A percentile compares a stretch with the other conserved stretches of the same genome.
phyloP scores from a whole-genome alignment of 2,888 invertebrate species.

The Caenorhabditis plicata region DNA sequence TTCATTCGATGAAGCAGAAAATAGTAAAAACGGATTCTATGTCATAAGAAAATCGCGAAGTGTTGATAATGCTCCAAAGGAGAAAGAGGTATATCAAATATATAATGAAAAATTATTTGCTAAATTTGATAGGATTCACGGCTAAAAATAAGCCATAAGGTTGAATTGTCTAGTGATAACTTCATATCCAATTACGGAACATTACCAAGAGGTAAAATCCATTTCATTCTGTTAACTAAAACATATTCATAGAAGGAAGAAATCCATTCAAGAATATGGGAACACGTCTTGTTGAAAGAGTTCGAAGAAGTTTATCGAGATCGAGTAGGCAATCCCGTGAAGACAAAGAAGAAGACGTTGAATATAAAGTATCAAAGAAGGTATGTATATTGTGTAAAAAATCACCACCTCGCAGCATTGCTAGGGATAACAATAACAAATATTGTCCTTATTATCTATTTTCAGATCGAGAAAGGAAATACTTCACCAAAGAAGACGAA shows the following conservation, averaged over 20 bases:
- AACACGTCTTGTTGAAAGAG: conserved; percentile 56
- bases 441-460: too few species aligned
- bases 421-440: too few species aligned
- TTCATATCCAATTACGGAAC: conserved; percentile 40
- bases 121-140: conserved; percentile 32
- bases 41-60: conserved; percentile 61
- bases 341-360: conserved; percentile 34
- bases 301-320: conserved; percentile 52
- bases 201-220: conserved; percentile 39
- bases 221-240: neutral
- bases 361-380: conserved; percentile 35
- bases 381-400: conserved; percentile 5
- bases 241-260: conserved; percentile 25
- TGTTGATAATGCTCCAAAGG: conserved; percentile 52
- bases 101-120: neutral
- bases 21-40: conserved; percentile 53
- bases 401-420: neutral
- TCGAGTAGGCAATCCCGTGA: conserved; percentile 38
- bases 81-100: conserved; percentile 7
- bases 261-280: conserved; percentile 60
- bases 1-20: conserved; percentile 50
- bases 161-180: too few species aligned
- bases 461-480: conserved; percentile 34
- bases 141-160: too few species aligned
- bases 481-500: conserved; percentile 53